Base-by-base conservation (phyloP, 2,888 invertebrate species). In the Mesodorylaimus sp. region DNA sequence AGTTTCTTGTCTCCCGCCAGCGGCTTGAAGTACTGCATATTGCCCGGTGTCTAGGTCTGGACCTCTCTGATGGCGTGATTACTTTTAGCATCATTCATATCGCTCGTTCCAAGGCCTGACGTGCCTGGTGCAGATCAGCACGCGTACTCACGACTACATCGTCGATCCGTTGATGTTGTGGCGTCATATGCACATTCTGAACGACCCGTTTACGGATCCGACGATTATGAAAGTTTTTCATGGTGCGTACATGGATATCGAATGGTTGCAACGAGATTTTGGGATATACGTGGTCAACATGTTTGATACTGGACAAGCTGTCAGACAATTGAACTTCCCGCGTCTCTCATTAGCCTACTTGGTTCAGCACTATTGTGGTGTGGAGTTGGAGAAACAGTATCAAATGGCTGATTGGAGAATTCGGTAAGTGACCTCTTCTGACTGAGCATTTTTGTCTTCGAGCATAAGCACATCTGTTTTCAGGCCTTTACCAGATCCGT, bases 391-490 rank as follows among this genome's bases (percentile, higher is more conserved):
- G 64, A 97, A 97, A 68, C 79, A 81, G 54, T 86, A 81, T 66
- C 95, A 93, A 66, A 69, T 88, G 51, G 89, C 93, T 0, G 91
- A 93, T 69, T 93, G 91, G 91, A 77, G 91, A 55, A 81, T 87
- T 52, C 75, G 82, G 76, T 77, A 62, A 52, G 36, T 50, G 23
- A 23, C 19, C 49, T 26, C 10, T 7, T 24, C 10, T 32, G 16
- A 13, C 10, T 16, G 32, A 32, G 10, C 32, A 10, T 32, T 16
- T 32, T 32, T 16, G 32, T 32, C 10, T 13, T 16, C 10, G 10
- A 32, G 16, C 16, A 32, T 16, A 32, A 32, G 32, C 10, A 13
- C 70, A n/a, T n/a, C n/a, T n/a, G n/a, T n/a, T n/a, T n/a, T 56
- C 58, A 76, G 86, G 39, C 95, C 95, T 0, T 69, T 95, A 41